These are phyloP conservation scores for Thinocorus orbignyianus DNA, from an alignment of 2,113 vertebrate species.

Conservation along the genomic window DNA sequence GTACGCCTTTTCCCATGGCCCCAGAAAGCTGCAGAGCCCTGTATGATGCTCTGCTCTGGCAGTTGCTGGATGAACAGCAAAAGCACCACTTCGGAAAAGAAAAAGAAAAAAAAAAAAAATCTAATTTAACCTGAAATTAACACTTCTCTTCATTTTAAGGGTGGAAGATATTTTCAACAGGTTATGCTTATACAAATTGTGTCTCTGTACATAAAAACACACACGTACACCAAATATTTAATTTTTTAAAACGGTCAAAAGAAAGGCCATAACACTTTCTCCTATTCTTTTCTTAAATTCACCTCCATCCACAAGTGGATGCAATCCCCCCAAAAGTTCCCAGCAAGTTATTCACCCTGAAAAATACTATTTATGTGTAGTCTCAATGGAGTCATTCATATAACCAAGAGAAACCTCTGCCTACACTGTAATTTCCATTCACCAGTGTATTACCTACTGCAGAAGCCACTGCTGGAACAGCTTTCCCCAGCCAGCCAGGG, in stretches of 20 bases:
- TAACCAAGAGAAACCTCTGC: not conserved
- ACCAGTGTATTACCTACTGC: not conserved
- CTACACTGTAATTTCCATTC: not conserved
- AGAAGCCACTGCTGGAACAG: not conserved
- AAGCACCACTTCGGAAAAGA: not conserved
- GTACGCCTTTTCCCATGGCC: not conserved
- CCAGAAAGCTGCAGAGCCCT: not conserved
- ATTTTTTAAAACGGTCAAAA: not conserved
- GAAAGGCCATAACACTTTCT: not conserved
- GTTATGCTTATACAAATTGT: not conserved
- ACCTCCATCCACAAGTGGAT: not conserved
- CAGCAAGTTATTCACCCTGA: not conserved
- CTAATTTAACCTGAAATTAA: not conserved
- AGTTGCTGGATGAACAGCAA: not conserved
- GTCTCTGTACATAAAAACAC: not conserved
- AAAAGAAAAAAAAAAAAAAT: not conserved
- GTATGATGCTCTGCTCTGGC: not conserved
- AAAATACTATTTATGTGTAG: not conserved
- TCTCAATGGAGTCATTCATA: not conserved
- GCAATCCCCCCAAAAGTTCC: not conserved
- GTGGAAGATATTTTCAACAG: not conserved
- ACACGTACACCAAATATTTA: rapidly evolving
- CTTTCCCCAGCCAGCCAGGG: not conserved
- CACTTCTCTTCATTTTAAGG: not conserved
- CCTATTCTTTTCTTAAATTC: not conserved